These are phyloP conservation scores for Amblyopsis rosae DNA, from an alignment of 2,113 vertebrate species.

Conservation along the genomic window DNA sequence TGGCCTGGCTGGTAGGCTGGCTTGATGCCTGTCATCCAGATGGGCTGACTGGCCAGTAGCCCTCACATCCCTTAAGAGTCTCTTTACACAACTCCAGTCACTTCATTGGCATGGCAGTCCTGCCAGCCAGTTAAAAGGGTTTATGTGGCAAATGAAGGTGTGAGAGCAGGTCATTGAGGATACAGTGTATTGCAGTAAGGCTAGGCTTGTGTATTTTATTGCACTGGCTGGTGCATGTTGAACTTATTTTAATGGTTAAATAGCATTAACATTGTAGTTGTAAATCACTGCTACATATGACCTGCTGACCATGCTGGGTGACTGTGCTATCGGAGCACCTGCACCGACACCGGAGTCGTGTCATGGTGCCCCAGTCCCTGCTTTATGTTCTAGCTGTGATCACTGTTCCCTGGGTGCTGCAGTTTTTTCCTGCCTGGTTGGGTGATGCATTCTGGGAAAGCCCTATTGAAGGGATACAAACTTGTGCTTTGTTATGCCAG, in stretches of 20 bases:
- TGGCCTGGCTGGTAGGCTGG: slow-evolving; percentile 44
- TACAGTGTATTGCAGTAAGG: neutral
- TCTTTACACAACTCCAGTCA: slow-evolving; percentile 21
- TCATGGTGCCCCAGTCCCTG: neutral
- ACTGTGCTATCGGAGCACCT: neutral
- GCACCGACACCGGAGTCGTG: neutral
- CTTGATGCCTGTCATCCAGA: slow-evolving; percentile 43
- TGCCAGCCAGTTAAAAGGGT: slow-evolving; percentile 30
- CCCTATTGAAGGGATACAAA: slow-evolving; percentile 15
- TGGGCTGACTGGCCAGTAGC: slow-evolving; percentile 35
- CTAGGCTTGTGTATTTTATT: too few relatives aligned
- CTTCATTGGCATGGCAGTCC: slow-evolving; percentile 34
- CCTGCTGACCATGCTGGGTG: too few relatives aligned
- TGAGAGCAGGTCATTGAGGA: slow-evolving; percentile 37
- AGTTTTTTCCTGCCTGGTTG: neutral
- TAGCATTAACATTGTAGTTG: too few relatives aligned
- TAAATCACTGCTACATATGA: too few relatives aligned
- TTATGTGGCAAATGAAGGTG: slow-evolving; percentile 23
- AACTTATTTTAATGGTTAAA: too few relatives aligned
- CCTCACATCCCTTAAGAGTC: slow-evolving; percentile 15
- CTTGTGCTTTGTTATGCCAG: neutral
- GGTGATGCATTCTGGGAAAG: slow-evolving; percentile 22
- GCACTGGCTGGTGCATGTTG: too few relatives aligned
- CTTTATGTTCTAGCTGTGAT: neutral
- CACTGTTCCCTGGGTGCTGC: neutral